Evolutionary conservation across 2,113 vertebrate genomes (phyloP).

Genomic region (Phalacrocorax brasilianus): DNA sequence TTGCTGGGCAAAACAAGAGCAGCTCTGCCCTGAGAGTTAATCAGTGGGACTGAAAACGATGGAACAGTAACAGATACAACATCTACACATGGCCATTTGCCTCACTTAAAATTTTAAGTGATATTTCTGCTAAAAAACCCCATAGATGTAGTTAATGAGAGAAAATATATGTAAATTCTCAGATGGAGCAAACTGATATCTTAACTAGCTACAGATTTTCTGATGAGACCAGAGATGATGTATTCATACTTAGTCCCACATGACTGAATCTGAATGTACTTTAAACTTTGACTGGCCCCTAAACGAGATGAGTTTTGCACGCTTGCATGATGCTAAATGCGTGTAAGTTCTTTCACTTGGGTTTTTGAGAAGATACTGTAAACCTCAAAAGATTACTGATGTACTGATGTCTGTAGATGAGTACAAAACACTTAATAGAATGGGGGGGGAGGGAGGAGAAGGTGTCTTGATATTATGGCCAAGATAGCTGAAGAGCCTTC

Average conservation of each 20-base stretch:
- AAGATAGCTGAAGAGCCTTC: neutral
- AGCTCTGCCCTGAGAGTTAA: neutral
- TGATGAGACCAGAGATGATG: neutral
- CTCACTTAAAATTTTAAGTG: neutral
- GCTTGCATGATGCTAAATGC: neutral
- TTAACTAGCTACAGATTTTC: neutral
- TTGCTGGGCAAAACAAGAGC: slow-evolving; percentile 11
- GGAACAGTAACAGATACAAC: neutral
- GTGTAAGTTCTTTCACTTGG: neutral
- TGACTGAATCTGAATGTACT: neutral
- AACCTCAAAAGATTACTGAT: neutral
- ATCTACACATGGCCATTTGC: neutral
- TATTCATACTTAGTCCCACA: neutral
- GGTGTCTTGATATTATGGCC: neutral
- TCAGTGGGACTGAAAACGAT: neutral
- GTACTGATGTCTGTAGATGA: neutral
- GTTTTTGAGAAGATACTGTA: neutral
- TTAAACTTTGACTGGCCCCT: neutral
- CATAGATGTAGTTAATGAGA: neutral
- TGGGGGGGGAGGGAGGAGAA: neutral
- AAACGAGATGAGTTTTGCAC: neutral
- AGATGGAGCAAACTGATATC: neutral
- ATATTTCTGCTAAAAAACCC: neutral
- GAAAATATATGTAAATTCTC: neutral
- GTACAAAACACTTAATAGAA: neutral